A percentile compares a stretch with the other conserved stretches of the same genome.
Conservation (phyloP, 2,888 invertebrate species). For the Lacanobia wlatinum region DNA sequence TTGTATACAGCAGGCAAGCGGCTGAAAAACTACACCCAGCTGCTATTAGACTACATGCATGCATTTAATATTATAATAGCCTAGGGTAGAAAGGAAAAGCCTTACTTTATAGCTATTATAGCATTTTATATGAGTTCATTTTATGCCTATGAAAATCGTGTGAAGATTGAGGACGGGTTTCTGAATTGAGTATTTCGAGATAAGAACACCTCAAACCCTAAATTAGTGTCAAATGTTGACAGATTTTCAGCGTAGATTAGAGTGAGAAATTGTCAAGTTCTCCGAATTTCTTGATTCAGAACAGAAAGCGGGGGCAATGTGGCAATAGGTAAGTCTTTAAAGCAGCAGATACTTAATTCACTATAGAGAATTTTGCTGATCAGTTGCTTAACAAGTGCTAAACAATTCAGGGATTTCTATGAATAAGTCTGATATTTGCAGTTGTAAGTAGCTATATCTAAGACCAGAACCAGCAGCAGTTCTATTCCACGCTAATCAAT, state of each 20-base stretch:
- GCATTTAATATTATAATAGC: not conserved
- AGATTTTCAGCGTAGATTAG: no score
- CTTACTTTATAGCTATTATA: not conserved
- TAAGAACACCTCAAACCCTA: no score
- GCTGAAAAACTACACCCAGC: not conserved
- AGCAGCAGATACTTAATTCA: not conserved
- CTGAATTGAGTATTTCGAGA: no score
- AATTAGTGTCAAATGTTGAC: no score
- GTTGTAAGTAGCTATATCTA: not conserved
- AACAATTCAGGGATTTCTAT: not conserved
- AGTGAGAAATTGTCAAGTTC: no score
- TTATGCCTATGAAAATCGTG: not conserved
- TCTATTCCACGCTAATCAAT: conserved; percentile 23
- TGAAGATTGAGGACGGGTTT: not conserved
- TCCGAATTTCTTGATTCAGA: no score
- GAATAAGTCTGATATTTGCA: not conserved
- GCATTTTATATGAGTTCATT: not conserved
- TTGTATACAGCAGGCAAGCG: not conserved
- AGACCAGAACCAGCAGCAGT: not conserved
- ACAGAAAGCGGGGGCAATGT: no score
- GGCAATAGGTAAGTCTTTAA: no score
- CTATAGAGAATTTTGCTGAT: not conserved
- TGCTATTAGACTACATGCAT: conserved; percentile 11
- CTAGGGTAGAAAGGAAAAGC: conserved; percentile 1
- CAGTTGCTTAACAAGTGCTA: not conserved